A percentile compares a stretch with the other conserved stretches of the same genome.
Conservation (phyloP, 2,797 vertebrate species). For the Melanotaenia trifasciata region DNA sequence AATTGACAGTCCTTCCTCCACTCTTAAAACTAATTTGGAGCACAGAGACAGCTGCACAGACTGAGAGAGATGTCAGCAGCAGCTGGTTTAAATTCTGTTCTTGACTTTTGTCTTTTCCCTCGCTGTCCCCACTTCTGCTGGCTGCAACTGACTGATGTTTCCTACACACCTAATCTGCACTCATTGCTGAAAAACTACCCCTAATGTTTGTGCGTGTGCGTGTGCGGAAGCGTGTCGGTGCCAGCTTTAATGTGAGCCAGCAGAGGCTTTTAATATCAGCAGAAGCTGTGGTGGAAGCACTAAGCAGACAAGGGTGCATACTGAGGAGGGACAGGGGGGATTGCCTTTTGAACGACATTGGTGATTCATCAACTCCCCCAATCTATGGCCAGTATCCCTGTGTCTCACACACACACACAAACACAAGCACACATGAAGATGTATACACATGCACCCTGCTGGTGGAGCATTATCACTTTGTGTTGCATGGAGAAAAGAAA, state of each 20-base stretch:
- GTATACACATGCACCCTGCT: constrained; percentile 43
- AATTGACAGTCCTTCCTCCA: constrained; percentile 44
- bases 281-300: constrained; percentile 74
- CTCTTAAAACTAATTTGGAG: constrained; percentile 65
- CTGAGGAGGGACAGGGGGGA: constrained; percentile 83
- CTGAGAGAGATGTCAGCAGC: constrained; percentile 60
- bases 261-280: constrained; percentile 86
- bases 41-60: constrained; percentile 49
- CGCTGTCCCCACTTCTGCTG: constrained; percentile 51
- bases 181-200: constrained; percentile 72
- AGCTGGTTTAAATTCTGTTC: constrained; percentile 80
- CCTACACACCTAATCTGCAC: constrained; percentile 81
- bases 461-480: constrained; percentile 80
- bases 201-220: constrained; percentile 75
- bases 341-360: constrained; percentile 83
- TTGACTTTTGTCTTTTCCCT: constrained; percentile 76
- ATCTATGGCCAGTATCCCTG: constrained; percentile 76
- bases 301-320: constrained; percentile 85
- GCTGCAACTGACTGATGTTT: constrained; percentile 79
- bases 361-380: constrained; percentile 84
- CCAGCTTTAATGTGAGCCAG: constrained; percentile 82
- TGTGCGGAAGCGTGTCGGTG: constrained; percentile 47
- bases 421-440: constrained; percentile 13
- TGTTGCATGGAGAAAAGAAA: constrained; percentile 72
- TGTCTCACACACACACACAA: constrained; percentile 53